Conservation (phyloP, 2,113 vertebrate species). For the Solenodon paradoxus region DNA sequence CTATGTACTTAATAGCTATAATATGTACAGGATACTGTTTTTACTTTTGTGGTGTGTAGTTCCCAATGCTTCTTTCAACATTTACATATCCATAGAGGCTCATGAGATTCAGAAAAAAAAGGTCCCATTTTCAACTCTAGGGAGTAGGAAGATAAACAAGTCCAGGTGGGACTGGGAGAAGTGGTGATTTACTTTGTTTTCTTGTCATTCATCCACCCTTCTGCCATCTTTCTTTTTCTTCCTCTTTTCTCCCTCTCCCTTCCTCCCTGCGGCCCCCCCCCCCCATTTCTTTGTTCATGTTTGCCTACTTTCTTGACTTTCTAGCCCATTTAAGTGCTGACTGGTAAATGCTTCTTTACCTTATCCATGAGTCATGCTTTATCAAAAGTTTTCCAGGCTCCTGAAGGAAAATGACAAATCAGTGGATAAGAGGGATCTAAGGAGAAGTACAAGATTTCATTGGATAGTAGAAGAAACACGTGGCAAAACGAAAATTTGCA, state of each 20-base stretch:
- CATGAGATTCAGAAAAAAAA: background rate
- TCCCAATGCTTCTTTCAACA: background rate
- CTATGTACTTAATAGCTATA: background rate
- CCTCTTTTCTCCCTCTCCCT: background rate
- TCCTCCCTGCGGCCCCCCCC: background rate
- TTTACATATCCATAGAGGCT: background rate
- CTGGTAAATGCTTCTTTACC: background rate
- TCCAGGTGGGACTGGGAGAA: background rate
- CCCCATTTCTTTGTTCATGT: background rate
- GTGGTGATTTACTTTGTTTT: background rate
- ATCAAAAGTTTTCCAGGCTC: background rate
- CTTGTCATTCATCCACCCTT: background rate
- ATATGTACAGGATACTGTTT: background rate
- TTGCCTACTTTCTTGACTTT: background rate
- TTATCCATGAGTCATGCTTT: background rate
- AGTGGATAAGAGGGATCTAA: background rate
- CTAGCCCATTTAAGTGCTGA: background rate
- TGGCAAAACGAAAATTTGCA: background rate
- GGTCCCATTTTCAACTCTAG: background rate
- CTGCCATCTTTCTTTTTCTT: background rate
- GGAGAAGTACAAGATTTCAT: background rate
- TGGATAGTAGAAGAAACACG: background rate
- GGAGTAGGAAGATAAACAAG: background rate
- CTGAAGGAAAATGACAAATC: constrained; percentile 3
- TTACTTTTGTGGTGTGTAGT: background rate